These are phyloP conservation scores for Agapornis canus DNA, from an alignment of 2,797 vertebrate species.

Conservation along the genomic window DNA sequence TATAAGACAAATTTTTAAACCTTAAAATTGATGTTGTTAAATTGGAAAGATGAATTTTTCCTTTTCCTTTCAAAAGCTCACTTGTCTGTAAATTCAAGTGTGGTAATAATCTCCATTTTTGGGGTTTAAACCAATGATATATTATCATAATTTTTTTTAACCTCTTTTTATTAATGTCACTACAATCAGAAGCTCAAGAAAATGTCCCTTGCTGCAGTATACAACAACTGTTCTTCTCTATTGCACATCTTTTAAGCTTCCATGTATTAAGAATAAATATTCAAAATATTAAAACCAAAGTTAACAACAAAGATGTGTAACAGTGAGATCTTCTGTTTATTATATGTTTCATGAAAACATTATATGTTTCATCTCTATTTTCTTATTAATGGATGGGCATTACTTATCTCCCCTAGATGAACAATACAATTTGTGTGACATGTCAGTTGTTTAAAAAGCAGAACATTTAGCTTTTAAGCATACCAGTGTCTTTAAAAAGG, in stretches of 20 bases:
- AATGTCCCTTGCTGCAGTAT: neutral
- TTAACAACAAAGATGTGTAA: neutral
- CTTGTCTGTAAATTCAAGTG: neutral
- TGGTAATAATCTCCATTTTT: neutral
- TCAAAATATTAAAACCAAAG: neutral
- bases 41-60: neutral
- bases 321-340: slow-evolving; percentile 22
- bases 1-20: slow-evolving; percentile 31
- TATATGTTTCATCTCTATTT: neutral
- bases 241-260: neutral
- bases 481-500: slow-evolving; percentile 1
- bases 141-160: neutral
- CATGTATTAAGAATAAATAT: neutral
- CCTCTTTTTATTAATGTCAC: neutral
- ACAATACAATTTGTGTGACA: neutral
- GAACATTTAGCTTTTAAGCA: neutral
- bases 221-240: neutral
- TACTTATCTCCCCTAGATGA: neutral
- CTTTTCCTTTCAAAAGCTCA: neutral
- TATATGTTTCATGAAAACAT: neutral
- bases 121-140: neutral
- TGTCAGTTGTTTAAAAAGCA: neutral
- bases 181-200: neutral
- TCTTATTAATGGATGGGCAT: neutral
- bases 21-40: neutral